A percentile compares a stretch with the other conserved stretches of the same genome.
Evolutionary conservation across 2,888 invertebrate genomes (phyloP).

Genomic region (Lasioglossum marginatum): DNA sequence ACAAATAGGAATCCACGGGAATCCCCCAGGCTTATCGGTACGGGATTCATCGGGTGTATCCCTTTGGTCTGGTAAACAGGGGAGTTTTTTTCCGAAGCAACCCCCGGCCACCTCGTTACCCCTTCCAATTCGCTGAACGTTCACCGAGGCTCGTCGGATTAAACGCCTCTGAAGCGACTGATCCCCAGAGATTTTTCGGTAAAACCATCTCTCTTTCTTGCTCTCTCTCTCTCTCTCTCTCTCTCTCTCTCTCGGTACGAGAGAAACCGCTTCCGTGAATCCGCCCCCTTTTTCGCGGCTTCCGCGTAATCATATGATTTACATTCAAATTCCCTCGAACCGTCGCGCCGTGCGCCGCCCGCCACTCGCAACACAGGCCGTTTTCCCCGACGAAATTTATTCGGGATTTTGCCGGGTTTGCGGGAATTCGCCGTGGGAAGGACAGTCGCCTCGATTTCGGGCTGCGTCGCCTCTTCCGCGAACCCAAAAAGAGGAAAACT

Average conservation of each 20-base stretch:
- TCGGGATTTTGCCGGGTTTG: constrained; percentile 23
- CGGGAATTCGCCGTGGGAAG: neutral
- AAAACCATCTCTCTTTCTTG: neutral
- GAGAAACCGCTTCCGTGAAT: constrained; percentile 16
- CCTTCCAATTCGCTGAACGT: constrained; percentile 15
- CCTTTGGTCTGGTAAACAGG: constrained; percentile 35
- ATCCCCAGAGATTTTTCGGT: constrained; percentile 44
- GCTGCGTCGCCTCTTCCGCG: neutral
- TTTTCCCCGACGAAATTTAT: constrained; percentile 34
- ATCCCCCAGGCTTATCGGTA: constrained; percentile 14
- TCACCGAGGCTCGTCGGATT: constrained; percentile 20
- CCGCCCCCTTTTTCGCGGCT: constrained; percentile 30
- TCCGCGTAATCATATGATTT: constrained; percentile 47
- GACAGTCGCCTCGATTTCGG: neutral
- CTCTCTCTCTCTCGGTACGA: neutral
- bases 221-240: neutral
- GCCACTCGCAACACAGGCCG: constrained; percentile 4
- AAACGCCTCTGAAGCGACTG: constrained; percentile 32
- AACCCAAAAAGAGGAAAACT: neutral
- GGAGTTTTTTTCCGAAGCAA: constrained; percentile 4
- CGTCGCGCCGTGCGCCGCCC: neutral
- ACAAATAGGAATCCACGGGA: constrained; percentile 19
- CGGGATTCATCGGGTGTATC: neutral
- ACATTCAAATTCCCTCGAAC: constrained; percentile 36
- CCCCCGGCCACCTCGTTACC: constrained; percentile 5